Base-by-base conservation (phyloP, 2,113 vertebrate species). In the Sylvicapra grimmia region DNA sequence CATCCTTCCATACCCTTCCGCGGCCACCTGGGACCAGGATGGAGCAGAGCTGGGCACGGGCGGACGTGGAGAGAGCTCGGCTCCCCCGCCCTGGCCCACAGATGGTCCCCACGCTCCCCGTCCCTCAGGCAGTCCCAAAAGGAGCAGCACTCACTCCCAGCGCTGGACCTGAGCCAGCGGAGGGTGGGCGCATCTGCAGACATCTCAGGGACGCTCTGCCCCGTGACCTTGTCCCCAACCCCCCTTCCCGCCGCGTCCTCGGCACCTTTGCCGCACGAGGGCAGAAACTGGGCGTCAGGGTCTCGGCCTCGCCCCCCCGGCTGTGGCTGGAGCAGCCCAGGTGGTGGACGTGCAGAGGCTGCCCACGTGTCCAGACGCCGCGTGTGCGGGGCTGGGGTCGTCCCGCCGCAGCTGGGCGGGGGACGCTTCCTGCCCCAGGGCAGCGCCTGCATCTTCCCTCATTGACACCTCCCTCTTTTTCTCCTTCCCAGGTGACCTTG, bases 401-500 rank as follows among this genome's bases (percentile, higher is more conserved):
- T 68, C 33, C 65, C 1, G 33, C 65, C 8, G 0, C 65, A 21
- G n/a, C 65, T 18, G 18, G 18, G n/a, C 2, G 4, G 65, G 65
- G 33, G 65, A 15, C 9, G 1, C 65, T 5, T 36, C n/a, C 65
- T 36, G n/a, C n/a, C n/a, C 31, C 63, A 18, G 63, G 63, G 31
- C 15, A 8, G 63, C 0, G 1, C 59, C 27, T 31, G 31, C 3
- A 0, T 47, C 11, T 10, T 16, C 49, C 53, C 36, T 44, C 0
- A 0, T 3, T 18, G 0, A 10, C 1, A 4, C 25, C 33, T 92
- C 95, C 31, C 95, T 96, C 96, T 84, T 94, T 94, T 85, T 96
- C 93, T 94, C 25, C 2, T 84, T 47, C 87, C 29, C 97, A 99
- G 99, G 99, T 98, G 99, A 99, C 94, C 99, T 99, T 44, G 99